These are phyloP conservation scores for Acanthococcus lagerstroemiae DNA, from an alignment of 2,888 invertebrate genomes.

Conservation along the genomic window DNA sequence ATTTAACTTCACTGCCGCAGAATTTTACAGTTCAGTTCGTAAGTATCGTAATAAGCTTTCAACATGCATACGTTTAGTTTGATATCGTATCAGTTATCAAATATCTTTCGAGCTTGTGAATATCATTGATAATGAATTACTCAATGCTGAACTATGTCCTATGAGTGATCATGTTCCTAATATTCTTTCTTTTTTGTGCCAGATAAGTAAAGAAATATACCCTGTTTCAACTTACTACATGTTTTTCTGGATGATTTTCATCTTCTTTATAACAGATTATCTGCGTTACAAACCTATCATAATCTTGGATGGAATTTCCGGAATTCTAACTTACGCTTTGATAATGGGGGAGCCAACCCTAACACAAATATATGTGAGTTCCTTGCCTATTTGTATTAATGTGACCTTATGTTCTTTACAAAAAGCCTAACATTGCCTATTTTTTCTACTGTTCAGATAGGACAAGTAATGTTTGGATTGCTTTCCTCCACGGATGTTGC, in stretches of 20 bases:
- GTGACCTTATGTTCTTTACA: too few relatives aligned
- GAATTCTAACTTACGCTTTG: slow-evolving; percentile 62
- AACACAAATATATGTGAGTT: slow-evolving; percentile 53
- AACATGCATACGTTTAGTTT: too few relatives aligned
- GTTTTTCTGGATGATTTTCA: slow-evolving; percentile 58
- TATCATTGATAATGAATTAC: too few relatives aligned
- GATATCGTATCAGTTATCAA: too few relatives aligned
- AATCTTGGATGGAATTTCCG: slow-evolving; percentile 64
- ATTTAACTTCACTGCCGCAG: slow-evolving; percentile 44
- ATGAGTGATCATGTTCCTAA: too few relatives aligned
- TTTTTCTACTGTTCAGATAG: slow-evolving; percentile 43
- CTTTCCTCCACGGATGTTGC: slow-evolving; percentile 85
- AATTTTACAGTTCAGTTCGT: slow-evolving; percentile 30
- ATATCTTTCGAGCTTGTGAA: too few relatives aligned
- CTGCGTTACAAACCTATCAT: slow-evolving; percentile 78
- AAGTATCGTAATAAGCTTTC: too few relatives aligned
- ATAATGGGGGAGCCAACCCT: slow-evolving; percentile 64
- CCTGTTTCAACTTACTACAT: slow-evolving; percentile 81
- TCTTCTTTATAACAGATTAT: slow-evolving; percentile 76
- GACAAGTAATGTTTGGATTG: slow-evolving; percentile 69
- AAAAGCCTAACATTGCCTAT: too few relatives aligned
- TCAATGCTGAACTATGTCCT: too few relatives aligned
- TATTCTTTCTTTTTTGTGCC: too few relatives aligned
- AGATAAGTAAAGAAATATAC: slow-evolving; percentile 65
- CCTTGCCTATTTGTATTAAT: not conserved